Evolutionary conservation across 2,888 invertebrate species (phyloP), one percentile per base, ranked within the genome.

Genomic region (Pandemis cinnamomeana): DNA sequence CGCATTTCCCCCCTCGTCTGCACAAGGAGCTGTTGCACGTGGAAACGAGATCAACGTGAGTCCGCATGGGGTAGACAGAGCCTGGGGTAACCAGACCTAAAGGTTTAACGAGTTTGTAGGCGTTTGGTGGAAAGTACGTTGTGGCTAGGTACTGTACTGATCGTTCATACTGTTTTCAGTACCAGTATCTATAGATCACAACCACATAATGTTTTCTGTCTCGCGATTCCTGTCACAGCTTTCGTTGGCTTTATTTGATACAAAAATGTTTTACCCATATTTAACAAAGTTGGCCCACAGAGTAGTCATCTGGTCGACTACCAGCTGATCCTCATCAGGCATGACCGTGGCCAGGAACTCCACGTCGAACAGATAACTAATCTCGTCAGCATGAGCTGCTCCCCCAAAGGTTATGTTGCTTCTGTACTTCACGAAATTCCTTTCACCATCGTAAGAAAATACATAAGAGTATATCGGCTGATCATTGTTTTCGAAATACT

Each of bases 261-360:
- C 4, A 8, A 51, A 13, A 13, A 13, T 51, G 13, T 13, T 51
- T 51, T 58, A 91, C 92, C 88, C 82, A 67, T 83, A 86, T 80
- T 91, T 92, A 0, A 82, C 89, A 68, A 91, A 91, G 75, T 92
- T 92, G 0, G 92, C 85, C 91, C 91, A 92, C 83, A 92, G 80
- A 0, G 83, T 83, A 0, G 91, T 91, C 78, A 92, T 86, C 36
- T 83, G 81, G 70, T 91, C 85, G 44, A 89, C 83, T 0, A 84
- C 73, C 2, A 87, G 71, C 79, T 86, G 80, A 78, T 92, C 92
- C 67, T 82, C 76, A 0, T 79, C 76, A 0, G 81, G 78, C 5
- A 77, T 76, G 3, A 78, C 77, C 2, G 80, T 68, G n/a, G 51
- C 15, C 41, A 80, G 70, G 7, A 42, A 48, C 0, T n/a, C 8